Evolutionary conservation across 2,888 invertebrate species (phyloP).

Genomic region (Trachelus tabidus): DNA sequence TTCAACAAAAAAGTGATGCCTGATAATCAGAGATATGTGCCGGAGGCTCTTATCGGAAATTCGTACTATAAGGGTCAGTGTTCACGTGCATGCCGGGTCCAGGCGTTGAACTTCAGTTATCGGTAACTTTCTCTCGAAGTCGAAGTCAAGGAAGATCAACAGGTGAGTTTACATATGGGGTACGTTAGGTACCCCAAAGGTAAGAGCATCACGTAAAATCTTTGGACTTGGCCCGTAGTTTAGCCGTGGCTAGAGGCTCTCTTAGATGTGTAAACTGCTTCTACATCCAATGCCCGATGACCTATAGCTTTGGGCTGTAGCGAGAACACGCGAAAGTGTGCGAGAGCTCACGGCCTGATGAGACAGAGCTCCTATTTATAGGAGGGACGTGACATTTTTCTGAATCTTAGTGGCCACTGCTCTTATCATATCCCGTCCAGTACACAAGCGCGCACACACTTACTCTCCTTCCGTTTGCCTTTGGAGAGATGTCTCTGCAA

Average conservation of each 20-base stretch:
- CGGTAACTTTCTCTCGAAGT: constrained; percentile 54
- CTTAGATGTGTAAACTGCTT: not conserved
- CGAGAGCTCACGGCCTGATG: not conserved
- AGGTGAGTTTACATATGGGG: constrained; percentile 50
- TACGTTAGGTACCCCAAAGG: constrained; percentile 33
- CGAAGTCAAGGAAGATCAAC: constrained; percentile 57
- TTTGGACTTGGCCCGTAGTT: not conserved
- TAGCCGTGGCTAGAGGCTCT: not conserved
- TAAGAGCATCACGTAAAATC: not conserved
- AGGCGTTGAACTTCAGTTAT: constrained; percentile 19
- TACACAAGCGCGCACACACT: no score
- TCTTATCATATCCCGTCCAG: not conserved
- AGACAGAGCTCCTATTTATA: not conserved
- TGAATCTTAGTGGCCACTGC: not conserved
- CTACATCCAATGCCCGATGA: not conserved
- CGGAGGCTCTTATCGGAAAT: not conserved
- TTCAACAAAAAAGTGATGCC: constrained; percentile 48
- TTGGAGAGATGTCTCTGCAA: not conserved
- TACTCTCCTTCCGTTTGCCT: not conserved
- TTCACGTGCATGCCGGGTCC: not conserved
- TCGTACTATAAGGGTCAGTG: not conserved
- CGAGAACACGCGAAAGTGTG: not conserved
- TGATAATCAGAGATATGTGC: constrained; percentile 38
- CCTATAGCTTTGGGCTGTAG: not conserved
- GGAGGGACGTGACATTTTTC: not conserved